Evolutionary conservation across 2,797 vertebrate species (phyloP).

Genomic region (Alauda arvensis): DNA sequence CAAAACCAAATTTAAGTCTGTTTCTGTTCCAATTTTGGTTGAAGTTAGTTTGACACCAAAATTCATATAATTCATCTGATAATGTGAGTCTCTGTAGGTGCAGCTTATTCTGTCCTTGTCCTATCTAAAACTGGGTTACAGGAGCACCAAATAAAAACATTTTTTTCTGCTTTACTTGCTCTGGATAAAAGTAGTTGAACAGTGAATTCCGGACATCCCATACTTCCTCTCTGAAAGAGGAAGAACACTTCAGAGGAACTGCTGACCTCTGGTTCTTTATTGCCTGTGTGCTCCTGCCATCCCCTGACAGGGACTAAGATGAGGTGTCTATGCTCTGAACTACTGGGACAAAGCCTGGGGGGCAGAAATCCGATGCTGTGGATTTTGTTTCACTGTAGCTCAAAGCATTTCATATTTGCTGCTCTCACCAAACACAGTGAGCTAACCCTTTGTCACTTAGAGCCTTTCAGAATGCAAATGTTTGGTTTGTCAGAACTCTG

Average conservation of each 20-base stretch:
- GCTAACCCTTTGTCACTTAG: neutral
- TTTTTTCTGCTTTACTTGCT: neutral
- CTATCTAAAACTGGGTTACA: neutral
- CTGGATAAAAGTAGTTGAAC: neutral
- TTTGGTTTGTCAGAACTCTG: slow-evolving; percentile 8
- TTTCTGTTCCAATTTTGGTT: neutral
- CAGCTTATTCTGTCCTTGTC: neutral
- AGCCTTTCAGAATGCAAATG: slow-evolving; percentile 1
- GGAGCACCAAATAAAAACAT: neutral
- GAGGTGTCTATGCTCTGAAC: neutral
- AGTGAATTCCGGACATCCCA: neutral
- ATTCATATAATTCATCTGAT: neutral
- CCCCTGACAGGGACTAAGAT: neutral
- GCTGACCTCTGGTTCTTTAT: neutral
- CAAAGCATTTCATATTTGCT: neutral
- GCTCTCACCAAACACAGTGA: neutral
- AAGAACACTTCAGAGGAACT: neutral
- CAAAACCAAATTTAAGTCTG: neutral
- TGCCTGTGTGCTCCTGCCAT: neutral
- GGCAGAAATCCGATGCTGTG: neutral
- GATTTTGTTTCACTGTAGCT: neutral
- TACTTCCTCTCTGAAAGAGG: neutral
- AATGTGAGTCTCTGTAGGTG: neutral
- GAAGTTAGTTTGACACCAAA: neutral
- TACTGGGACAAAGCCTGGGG: neutral